A percentile compares a stretch with the other conserved stretches of the same genome.
Evolutionary conservation across 2,113 vertebrate species (phyloP).

Genomic region (Antechinus stuartii): DNA sequence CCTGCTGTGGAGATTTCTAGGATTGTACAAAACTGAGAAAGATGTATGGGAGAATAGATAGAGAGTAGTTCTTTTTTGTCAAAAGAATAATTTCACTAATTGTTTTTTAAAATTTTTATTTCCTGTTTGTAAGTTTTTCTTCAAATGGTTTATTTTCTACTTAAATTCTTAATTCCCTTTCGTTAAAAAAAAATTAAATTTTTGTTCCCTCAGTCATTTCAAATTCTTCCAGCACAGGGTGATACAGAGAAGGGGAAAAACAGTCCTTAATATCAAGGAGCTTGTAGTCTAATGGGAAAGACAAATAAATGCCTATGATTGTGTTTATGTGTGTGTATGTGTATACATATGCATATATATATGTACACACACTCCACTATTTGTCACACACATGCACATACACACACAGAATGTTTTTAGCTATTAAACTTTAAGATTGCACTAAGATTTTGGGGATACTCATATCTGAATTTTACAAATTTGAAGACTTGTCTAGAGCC

Average conservation of each 20-base stretch:
- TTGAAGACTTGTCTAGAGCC: background rate
- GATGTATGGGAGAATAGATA: background rate
- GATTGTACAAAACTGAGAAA: background rate
- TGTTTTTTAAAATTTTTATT: background rate
- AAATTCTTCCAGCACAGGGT: background rate
- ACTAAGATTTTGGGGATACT: background rate
- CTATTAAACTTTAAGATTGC: background rate
- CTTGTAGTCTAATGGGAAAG: background rate
- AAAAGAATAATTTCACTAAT: background rate
- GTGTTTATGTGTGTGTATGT: too few species aligned
- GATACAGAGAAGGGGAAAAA: background rate
- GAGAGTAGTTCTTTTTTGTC: background rate
- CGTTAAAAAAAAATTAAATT: background rate
- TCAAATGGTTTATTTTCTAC: background rate
- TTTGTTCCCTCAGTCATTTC: background rate
- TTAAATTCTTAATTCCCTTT: conserved; percentile 18
- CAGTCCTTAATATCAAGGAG: background rate
- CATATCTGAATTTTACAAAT: background rate
- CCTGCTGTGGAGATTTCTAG: background rate
- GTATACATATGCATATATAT: background rate
- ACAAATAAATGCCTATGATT: background rate
- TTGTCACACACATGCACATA: background rate
- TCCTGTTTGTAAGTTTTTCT: conserved; percentile 11
- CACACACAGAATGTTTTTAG: background rate
- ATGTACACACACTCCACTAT: background rate